Base-by-base conservation (phyloP, 2,113 vertebrate species). In the Marmota flaviventris region DNA sequence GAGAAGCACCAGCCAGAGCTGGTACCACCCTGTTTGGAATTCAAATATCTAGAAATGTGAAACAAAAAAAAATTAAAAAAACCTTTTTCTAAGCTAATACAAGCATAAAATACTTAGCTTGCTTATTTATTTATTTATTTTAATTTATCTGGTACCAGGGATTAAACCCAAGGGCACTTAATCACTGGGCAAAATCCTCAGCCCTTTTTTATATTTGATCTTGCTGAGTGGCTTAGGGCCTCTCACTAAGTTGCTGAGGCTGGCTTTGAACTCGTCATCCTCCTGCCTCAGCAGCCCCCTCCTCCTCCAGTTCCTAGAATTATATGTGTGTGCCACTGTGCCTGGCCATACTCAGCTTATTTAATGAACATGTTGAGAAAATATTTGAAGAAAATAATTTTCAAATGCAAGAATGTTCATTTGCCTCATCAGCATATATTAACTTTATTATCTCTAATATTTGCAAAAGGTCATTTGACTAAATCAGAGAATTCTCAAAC, bases 311-410 rank as follows among this genome's bases (percentile, higher is more conserved):
- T 58, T 7, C 5, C 56, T 24, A 20, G 56, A 20, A 58, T 58
- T 58, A 58, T 58, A 22, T 20, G 56, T 20, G 6, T 58, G 56
- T 24, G 8, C 18, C 56, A 58, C 20, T 58, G 56, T 22, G 20
- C 2, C 20, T 24, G 20, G 20, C 56, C 22, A 58, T 24, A 58
- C 2, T 37, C 81, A 14, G 25, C 34, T 51, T 82, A 89, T 61
- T 93, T 82, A 89, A 93, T 37, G 22, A 20, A n/a, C 14, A 95
- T 61, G n/a, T 22, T 88, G 77, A 89, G 63, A 95, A 96, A 69
- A 67, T 69, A 91, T 25, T 63, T 77, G 13, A 91, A 84, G 63
- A 79, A 94, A 93, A 95, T 76, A 14, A 88, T 81, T 84, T 81
- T 79, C 12, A 93, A 92, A 73, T 94, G 65, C 75, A 79, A 90